Conservation (phyloP, 2,113 vertebrate genomes). For the Indicator maculatus region DNA sequence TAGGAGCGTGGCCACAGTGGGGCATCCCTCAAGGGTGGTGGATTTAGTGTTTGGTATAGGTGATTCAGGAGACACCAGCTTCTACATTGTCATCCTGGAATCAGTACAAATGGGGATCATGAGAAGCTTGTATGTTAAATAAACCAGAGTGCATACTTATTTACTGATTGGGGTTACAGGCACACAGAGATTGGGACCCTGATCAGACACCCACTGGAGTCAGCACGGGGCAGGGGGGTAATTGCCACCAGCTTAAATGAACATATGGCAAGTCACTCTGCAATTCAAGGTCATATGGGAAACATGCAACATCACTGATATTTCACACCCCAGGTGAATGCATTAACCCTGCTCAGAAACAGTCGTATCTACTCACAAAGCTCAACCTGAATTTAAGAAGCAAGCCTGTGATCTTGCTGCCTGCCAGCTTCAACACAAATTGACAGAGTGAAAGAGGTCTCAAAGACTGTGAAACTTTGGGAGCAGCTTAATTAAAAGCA, state of each 20-base stretch:
- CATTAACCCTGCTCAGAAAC: constrained; percentile 25
- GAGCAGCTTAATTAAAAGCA: constrained; percentile 60
- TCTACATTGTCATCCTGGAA: neutral
- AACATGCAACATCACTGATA: neutral
- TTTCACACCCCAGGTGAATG: constrained; percentile 50
- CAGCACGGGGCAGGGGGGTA: neutral
- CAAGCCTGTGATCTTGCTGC: neutral
- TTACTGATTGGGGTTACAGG: neutral
- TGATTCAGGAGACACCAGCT: neutral
- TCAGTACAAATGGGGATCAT: neutral
- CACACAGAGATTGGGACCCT: neutral
- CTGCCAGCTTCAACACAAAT: constrained; percentile 1
- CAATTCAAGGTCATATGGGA: constrained; percentile 38
- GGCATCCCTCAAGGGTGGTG: neutral
- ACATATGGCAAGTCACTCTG: constrained; percentile 36
- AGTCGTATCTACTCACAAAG: neutral
- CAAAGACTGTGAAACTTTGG: constrained; percentile 25
- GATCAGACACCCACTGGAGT: neutral
- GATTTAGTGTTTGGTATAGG: neutral
- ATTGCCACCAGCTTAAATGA: neutral
- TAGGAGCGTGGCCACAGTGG: neutral
- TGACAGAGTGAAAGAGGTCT: constrained; percentile 32
- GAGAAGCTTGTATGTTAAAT: neutral
- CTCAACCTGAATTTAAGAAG: neutral
- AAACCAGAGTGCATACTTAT: neutral